These are phyloP conservation scores for Typhlomys cinereus DNA, from an alignment of 2,113 vertebrate species.

Conservation along the genomic window DNA sequence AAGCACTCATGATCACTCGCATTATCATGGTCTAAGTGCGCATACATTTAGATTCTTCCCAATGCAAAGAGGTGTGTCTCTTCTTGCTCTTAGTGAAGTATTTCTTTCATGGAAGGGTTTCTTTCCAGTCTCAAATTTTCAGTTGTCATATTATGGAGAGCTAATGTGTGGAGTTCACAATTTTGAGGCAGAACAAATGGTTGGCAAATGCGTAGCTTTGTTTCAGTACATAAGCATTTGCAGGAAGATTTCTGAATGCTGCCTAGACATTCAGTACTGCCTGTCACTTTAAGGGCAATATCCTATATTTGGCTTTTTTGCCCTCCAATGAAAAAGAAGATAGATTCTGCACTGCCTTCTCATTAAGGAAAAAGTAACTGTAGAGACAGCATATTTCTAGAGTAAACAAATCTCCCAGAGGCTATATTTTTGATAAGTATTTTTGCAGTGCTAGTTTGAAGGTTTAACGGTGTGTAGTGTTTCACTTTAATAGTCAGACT, in stretches of 20 bases:
- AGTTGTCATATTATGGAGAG: background rate
- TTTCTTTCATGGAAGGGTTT: background rate
- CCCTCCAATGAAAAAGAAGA: conserved; percentile 64
- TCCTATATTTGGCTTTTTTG: conserved; percentile 57
- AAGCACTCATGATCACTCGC: background rate
- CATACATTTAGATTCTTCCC: conserved; percentile 14
- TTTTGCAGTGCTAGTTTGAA: conserved; percentile 81
- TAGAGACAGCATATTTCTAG: conserved; percentile 78
- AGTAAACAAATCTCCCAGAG: conserved; percentile 82
- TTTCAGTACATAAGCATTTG: background rate
- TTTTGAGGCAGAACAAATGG: background rate
- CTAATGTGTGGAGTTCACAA: background rate
- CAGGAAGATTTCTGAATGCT: background rate
- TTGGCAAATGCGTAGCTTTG: background rate
- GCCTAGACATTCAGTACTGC: background rate
- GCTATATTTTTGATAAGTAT: conserved; percentile 82
- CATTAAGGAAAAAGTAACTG: conserved; percentile 78
- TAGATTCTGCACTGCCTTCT: conserved; percentile 58
- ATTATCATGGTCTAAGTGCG: background rate
- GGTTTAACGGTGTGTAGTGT: conserved; percentile 81
- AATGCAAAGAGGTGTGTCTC: background rate
- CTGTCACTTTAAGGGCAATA: conserved; percentile 57
- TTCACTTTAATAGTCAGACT: conserved; percentile 83
- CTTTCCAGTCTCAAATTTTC: conserved; percentile 11
- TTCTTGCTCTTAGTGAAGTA: background rate